A percentile compares a stretch with the other conserved stretches of the same genome.
Conservation (phyloP, 2,797 vertebrate genomes). For the Muscicapa comitata region DNA sequence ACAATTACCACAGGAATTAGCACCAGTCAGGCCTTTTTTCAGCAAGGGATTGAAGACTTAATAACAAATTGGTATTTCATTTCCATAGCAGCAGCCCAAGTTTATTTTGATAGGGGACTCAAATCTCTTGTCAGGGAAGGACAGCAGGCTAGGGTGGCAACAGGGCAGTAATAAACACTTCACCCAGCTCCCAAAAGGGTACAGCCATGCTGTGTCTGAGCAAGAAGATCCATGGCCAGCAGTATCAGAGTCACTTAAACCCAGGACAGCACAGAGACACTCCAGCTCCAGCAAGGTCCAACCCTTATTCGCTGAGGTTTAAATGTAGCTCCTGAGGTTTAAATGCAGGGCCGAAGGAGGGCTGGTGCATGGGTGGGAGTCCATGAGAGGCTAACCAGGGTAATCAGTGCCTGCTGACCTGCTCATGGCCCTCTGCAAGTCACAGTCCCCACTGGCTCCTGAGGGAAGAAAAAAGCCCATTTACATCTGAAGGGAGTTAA, state of each 20-base stretch:
- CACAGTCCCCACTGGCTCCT: accelerated
- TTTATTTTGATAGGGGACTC: accelerated
- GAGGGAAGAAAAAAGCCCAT: neutral
- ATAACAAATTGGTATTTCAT: neutral
- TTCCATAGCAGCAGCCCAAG: neutral
- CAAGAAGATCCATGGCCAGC: neutral
- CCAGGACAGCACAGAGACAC: accelerated
- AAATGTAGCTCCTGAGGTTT: neutral
- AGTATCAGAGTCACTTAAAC: accelerated
- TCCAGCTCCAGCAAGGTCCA: accelerated
- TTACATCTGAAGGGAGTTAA: neutral
- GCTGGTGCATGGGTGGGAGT: neutral
- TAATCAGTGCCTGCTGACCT: neutral
- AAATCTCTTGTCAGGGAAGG: neutral
- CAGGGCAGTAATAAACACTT: accelerated
- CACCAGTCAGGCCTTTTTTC: neutral
- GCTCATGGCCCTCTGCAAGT: neutral
- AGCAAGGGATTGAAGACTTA: neutral
- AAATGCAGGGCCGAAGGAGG: neutral
- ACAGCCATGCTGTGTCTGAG: neutral
- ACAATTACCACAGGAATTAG: neutral
- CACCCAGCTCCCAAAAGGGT: accelerated
- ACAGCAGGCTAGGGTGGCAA: neutral
- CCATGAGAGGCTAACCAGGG: neutral
- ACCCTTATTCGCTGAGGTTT: accelerated